Evolutionary conservation across 2,797 vertebrate genomes (phyloP).

Genomic region (Rhinogobio ventralis): DNA sequence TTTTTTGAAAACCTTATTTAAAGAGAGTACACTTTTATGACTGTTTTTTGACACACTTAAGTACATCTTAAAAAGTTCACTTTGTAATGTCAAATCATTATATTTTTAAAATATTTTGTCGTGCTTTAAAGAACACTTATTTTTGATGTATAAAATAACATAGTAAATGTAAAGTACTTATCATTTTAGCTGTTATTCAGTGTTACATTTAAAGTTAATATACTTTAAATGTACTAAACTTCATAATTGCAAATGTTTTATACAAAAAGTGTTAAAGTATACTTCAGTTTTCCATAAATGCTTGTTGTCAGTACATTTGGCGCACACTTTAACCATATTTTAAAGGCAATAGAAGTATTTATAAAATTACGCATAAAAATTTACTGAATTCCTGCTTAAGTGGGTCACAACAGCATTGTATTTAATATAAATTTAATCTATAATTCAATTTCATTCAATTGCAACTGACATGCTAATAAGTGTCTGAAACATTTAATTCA

Average conservation of each 20-base stretch:
- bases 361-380: background rate
- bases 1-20: background rate
- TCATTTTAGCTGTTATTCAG: background rate
- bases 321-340: background rate
- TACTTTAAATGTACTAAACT: background rate
- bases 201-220: background rate
- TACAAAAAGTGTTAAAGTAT: background rate
- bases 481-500: background rate
- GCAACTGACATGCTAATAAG: background rate
- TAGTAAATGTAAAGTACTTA: background rate
- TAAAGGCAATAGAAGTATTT: background rate
- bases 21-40: background rate
- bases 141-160: background rate
- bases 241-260: background rate
- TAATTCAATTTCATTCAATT: background rate
- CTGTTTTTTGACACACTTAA: too few relatives aligned
- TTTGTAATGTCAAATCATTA: background rate
- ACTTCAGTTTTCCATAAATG: background rate
- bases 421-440: background rate
- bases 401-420: too few relatives aligned
- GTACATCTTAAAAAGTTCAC: background rate
- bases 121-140: background rate
- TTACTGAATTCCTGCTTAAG: too few relatives aligned
- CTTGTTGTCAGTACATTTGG: background rate
- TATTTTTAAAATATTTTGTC: background rate